Conservation (phyloP, 1,140 invertebrate species). For the Aethina tumida region DNA sequence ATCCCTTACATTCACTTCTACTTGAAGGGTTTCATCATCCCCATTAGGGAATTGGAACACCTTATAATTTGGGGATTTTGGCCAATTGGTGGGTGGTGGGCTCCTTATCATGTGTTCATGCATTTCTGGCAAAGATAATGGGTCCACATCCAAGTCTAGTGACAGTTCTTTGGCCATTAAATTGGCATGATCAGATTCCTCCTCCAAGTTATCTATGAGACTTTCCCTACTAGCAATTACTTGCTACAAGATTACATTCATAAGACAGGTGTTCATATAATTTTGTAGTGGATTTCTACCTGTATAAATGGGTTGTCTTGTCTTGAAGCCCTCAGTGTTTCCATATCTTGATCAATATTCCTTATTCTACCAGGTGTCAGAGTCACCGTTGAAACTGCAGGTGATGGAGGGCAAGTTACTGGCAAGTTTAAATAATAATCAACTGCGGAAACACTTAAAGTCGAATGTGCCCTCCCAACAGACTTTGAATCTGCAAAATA, state of each 20-base stretch:
- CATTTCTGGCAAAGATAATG: conserved; percentile 63
- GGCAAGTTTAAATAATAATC: conserved; percentile 33
- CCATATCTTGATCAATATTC: conserved; percentile 76
- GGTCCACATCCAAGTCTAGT: conserved; percentile 52
- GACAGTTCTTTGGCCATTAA: conserved; percentile 68
- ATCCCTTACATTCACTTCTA: conserved; percentile 29
- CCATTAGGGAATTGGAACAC: conserved; percentile 31
- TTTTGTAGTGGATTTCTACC: conserved; percentile 34
- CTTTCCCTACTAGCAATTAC: conserved; percentile 67
- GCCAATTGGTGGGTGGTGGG: conserved; percentile 60
- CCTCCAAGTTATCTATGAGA: conserved; percentile 55
- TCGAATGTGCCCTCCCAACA: conserved; percentile 31
- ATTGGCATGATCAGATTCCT: conserved; percentile 65
- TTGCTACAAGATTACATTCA: conserved; percentile 40
- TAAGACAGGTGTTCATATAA: neutral
- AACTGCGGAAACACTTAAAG: conserved; percentile 31
- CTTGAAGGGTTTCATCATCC: conserved; percentile 28
- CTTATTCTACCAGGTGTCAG: conserved; percentile 61
- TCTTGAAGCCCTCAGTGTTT: conserved; percentile 62
- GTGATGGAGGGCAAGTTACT: conserved; percentile 29
- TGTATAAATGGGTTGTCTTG: conserved; percentile 77
- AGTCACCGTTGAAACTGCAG: conserved; percentile 47
- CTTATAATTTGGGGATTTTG: conserved; percentile 30
- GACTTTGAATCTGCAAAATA: too few species aligned
- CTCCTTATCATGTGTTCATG: conserved; percentile 75